Conservation (phyloP, 2,797 vertebrate species). For the Micropoecilia bifurca region DNA sequence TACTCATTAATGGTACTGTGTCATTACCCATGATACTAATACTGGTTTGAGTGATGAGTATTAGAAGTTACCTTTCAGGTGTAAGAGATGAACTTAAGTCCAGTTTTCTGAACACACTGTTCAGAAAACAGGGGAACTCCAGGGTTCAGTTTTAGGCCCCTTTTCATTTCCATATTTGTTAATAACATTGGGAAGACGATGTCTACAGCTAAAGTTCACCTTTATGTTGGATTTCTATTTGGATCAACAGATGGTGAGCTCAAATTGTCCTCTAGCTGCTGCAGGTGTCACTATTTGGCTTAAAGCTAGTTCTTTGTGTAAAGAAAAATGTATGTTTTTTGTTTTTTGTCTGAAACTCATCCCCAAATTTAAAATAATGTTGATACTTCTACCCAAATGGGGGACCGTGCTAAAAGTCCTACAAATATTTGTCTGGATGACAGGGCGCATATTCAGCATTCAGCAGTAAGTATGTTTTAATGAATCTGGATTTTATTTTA, state of each 20-base stretch:
- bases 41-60: background rate
- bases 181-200: background rate
- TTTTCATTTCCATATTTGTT: background rate
- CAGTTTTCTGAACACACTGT: background rate
- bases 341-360: background rate
- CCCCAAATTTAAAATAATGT: background rate
- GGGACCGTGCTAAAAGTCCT: background rate
- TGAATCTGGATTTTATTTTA: slow-evolving; percentile 5
- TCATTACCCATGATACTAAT: background rate
- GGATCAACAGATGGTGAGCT: background rate
- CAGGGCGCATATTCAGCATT: background rate
- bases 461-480: slow-evolving; percentile 11
- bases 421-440: background rate
- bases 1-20: background rate
- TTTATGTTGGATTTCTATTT: background rate
- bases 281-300: background rate
- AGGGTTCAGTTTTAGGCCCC: background rate
- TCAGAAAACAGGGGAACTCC: background rate
- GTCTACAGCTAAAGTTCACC: background rate
- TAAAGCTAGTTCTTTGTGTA: background rate
- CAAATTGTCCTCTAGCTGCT: background rate
- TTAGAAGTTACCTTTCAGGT: background rate
- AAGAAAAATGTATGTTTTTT: background rate
- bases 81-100: background rate
- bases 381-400: background rate